Evolutionary conservation across 2,113 vertebrate species (phyloP), one percentile per base, ranked within the genome.

Genomic region (Callionymus lyra): DNA sequence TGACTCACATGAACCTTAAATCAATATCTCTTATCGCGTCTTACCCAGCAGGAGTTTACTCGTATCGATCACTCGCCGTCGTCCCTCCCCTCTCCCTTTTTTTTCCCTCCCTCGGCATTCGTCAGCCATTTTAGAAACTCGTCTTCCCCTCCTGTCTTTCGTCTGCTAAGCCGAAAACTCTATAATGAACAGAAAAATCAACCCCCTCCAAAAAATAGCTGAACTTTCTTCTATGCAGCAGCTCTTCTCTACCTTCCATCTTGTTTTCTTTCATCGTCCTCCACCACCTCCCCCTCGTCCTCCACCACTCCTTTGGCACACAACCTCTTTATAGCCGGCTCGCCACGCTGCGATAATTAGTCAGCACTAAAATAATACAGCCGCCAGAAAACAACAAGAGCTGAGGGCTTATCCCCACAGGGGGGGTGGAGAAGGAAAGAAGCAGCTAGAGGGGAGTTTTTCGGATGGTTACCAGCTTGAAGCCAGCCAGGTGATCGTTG

Each of bases 331-430:
- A 61, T 63, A 74, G 69, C 70, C 64, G 54, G 13, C 53, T 72
- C 68, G 59, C 67, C 63, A 50, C 52, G 68, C 77, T 57, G 68
- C 41, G 70, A 80, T 83, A 83, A 80, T 83, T 78, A 78, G 68
- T 61, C 66, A 63, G 64, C 19, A 34, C 72, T 66, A 68, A 73
- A 80, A 80, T 78, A 80, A 73, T 75, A 77, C 62, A 73, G 74
- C 76, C 63, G 47, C 12, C 2, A 74, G 74, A 68, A 72, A 77
- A 76, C 67, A 76, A 76, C 55, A 63, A 60, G 60, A 67, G 38
- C 61, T 47, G 43, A 69, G 67, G 73, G 70, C 68, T 76, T 65
- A 71, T 61, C 58, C 70, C 50, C 47, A 5, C 60, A 44, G 43
- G 61, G 66, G 65, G 21, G 21, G 35, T 9, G 34, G 32, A 38